A percentile compares a stretch with the other conserved stretches of the same genome.
Evolutionary conservation across 2,797 vertebrate species (phyloP).

Genomic region (Huso huso): DNA sequence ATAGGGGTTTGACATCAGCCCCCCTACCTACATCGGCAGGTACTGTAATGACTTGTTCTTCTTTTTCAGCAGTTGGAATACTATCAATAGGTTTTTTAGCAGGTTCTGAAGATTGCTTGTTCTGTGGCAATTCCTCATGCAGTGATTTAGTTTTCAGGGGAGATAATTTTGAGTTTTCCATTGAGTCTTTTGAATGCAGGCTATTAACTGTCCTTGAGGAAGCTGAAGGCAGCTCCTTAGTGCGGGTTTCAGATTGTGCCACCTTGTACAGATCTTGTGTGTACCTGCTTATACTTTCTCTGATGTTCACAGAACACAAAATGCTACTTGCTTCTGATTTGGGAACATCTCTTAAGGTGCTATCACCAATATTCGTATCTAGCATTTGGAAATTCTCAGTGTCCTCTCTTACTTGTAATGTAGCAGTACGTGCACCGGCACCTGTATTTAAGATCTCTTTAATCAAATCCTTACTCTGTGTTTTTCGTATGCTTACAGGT

Average conservation of each 20-base stretch:
- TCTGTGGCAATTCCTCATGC: conserved; percentile 6
- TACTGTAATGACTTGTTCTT: conserved; percentile 26
- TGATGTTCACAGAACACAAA: conserved; percentile 21
- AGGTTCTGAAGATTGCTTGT: conserved; percentile 22
- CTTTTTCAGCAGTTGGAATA: conserved; percentile 21
- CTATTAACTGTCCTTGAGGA: conserved; percentile 9
- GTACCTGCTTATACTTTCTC: conserved; percentile 23
- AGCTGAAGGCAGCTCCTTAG: conserved; percentile 15
- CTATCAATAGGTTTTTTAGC: conserved; percentile 13
- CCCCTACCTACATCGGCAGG: conserved; percentile 6
- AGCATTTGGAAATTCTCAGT: too few species aligned
- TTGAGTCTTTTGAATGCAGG: conserved; percentile 10
- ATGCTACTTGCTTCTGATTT: too few species aligned
- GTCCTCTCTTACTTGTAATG: too few species aligned
- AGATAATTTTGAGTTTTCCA: conserved; percentile 18
- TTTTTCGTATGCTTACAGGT: conserved; percentile 3
- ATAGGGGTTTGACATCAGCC: conserved; percentile 3
- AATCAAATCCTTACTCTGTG: conserved; percentile 4
- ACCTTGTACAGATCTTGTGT: conserved; percentile 15
- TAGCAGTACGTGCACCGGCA: too few species aligned
- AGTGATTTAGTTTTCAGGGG: conserved; percentile 21
- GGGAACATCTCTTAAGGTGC: too few species aligned
- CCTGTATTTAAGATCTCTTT: conserved; percentile 19
- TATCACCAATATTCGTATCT: too few species aligned
- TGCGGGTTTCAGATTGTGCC: not conserved